Conservation (phyloP, 2,888 invertebrate species). For the Spodoptera exigua region DNA sequence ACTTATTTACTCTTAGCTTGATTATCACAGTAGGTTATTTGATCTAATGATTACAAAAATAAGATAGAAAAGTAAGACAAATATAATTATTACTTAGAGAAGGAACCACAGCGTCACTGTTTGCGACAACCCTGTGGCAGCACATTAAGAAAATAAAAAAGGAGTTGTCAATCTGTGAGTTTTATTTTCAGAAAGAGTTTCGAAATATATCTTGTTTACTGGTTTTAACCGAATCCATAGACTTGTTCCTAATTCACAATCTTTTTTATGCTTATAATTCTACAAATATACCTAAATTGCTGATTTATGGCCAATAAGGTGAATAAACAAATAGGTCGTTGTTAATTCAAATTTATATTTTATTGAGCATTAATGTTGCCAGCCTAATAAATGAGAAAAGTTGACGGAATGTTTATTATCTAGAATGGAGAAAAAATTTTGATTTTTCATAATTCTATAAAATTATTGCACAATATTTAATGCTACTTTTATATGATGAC, state of each 20-base stretch:
- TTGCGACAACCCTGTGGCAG: conserved; percentile 22
- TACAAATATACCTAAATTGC: conserved; percentile 2
- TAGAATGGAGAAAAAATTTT: too few relatives aligned
- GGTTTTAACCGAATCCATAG: conserved; percentile 11
- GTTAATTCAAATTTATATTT: neutral
- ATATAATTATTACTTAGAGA: conserved; percentile 4
- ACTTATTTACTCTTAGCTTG: too few relatives aligned
- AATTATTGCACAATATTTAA: too few relatives aligned
- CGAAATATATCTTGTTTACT: conserved; percentile 35
- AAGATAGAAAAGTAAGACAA: neutral
- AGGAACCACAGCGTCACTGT: neutral
- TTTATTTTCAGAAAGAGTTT: conserved; percentile 55
- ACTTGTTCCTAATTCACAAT: conserved; percentile 8
- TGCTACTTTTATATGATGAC: too few relatives aligned
- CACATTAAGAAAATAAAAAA: conserved; percentile 29
- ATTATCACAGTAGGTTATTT: neutral
- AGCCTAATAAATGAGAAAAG: conserved; percentile 16
- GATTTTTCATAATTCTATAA: neutral
- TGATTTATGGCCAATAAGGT: conserved; percentile 24
- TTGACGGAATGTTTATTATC: conserved; percentile 1
- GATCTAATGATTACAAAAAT: neutral
- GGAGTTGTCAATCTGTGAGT: conserved; percentile 29
- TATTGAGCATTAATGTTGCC: conserved; percentile 18
- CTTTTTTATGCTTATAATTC: conserved; percentile 4
- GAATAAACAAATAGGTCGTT: conserved; percentile 1